Base-by-base conservation (phyloP, 2,113 vertebrate genomes). In the Trichomycterus rosablanca region DNA sequence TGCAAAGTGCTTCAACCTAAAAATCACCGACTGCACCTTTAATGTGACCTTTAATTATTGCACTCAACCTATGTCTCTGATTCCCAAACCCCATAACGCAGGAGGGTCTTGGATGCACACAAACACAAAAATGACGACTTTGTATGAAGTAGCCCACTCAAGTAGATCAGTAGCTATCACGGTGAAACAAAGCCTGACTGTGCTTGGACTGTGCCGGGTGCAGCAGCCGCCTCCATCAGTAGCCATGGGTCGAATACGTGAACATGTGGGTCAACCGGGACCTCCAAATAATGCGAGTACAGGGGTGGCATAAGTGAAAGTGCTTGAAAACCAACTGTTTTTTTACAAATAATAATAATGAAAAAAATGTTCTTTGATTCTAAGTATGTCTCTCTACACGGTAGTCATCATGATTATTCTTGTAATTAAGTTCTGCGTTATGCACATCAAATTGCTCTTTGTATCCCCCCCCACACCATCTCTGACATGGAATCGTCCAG, bases 81-180 rank as follows among this genome's bases (percentile, higher is more conserved):
- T n/a, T n/a, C n/a, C n/a, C n/a, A n/a, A n/a, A n/a, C n/a, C n/a
- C n/a, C n/a, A n/a, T n/a, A n/a, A n/a, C n/a, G n/a, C n/a, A n/a
- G n/a, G n/a, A n/a, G n/a, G n/a, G n/a, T n/a, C n/a, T n/a, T n/a
- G n/a, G n/a, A n/a, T 24, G 15, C 43, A 62, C 18, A 14, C 12
- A 39, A 9, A 14, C 32, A 64, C 14, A 64, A 32, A 45, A 49
- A 22, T 26, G 34, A 46, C 32, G 22, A 35, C 15, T 30, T 28
- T 65, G 51, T 65, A 40, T 56, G 43, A 48, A 22, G 43, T 7
- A 37, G 10, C 30, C 51, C 28, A 16, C 50, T 63, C 50, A 10
- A 35, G 40, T 76, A 74, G 82, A 40, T 79, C 87, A 86, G 80
- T 81, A 75, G 71, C 71, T n/a, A 15, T 59, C 56, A 48, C 39